Evolutionary conservation across 1,140 invertebrate species (phyloP).

Genomic region (Diabrotica undecimpunctata): DNA sequence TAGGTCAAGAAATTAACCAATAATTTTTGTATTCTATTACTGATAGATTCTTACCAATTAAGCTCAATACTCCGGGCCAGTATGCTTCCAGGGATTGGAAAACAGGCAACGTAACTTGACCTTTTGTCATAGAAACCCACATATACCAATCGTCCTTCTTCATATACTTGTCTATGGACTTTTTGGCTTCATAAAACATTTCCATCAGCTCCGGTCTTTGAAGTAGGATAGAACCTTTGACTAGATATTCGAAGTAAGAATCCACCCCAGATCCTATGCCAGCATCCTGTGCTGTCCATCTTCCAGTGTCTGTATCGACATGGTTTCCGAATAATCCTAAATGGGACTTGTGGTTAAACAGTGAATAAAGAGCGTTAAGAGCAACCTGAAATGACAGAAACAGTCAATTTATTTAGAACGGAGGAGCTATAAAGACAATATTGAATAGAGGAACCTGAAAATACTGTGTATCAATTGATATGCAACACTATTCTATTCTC

Average conservation of each 20-base stretch:
- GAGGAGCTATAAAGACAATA: too few species aligned
- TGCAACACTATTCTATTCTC: too few species aligned
- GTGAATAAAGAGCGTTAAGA: conserved; percentile 81
- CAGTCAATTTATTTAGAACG: too few species aligned
- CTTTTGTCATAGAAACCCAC: conserved; percentile 95
- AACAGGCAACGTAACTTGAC: conserved; percentile 90
- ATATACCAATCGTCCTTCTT: conserved; percentile 93
- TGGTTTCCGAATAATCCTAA: conserved; percentile 95
- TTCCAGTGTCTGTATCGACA: conserved; percentile 89
- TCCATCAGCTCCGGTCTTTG: conserved; percentile 84
- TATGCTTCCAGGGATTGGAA: conserved; percentile 98
- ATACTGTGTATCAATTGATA: too few species aligned
- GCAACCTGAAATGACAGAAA: conserved; percentile 64
- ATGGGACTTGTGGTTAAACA: conserved; percentile 83
- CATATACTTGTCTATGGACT: conserved; percentile 84
- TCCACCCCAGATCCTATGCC: conserved; percentile 91
- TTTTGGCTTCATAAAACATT: conserved; percentile 83
- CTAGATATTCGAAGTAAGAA: conserved; percentile 98
- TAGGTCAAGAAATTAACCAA: too few species aligned
- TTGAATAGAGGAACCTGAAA: too few species aligned
- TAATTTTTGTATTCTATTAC: not conserved
- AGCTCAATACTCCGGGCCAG: conserved; percentile 94
- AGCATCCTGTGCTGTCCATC: conserved; percentile 96
- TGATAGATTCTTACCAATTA: conserved; percentile 62
- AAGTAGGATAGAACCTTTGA: conserved; percentile 83